phyloP scores from a whole-genome alignment of 2,888 invertebrate species.

The Sisyra terminalis region DNA sequence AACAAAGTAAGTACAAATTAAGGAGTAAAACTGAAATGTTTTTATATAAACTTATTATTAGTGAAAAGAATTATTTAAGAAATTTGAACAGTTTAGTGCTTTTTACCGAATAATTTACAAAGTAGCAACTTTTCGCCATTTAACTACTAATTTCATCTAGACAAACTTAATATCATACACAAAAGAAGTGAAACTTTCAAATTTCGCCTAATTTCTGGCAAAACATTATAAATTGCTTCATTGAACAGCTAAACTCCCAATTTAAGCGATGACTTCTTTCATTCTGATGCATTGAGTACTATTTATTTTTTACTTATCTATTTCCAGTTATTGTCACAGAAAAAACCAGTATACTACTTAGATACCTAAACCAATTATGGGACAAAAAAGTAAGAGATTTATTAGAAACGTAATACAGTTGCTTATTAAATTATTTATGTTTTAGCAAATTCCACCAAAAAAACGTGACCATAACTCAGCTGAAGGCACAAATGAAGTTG shows the following conservation, averaged over 20 bases:
- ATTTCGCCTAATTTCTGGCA: too few species aligned
- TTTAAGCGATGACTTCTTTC: not conserved
- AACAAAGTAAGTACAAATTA: conserved; percentile 62
- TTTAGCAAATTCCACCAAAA: conserved; percentile 19
- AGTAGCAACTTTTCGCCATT: too few species aligned
- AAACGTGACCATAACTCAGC: conserved; percentile 21
- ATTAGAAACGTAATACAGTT: not conserved
- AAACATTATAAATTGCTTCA: too few species aligned
- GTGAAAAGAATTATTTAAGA: too few species aligned
- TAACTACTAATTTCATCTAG: too few species aligned
- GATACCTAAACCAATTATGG: conserved; percentile 92
- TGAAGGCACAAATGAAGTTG: conserved; percentile 20
- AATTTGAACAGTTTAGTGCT: too few species aligned
- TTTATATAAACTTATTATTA: too few species aligned
- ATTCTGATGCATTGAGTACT: not conserved
- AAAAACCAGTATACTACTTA: conserved; percentile 81
- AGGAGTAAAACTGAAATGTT: too few species aligned
- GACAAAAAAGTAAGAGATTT: conserved; percentile 63
- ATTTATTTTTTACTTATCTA: conserved; percentile 6
- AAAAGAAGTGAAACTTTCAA: too few species aligned
- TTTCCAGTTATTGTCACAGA: conserved; percentile 85
- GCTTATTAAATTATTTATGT: conserved; percentile 1
- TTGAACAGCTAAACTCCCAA: too few species aligned
- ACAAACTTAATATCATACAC: too few species aligned
- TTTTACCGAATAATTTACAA: too few species aligned